These are phyloP conservation scores for Motacilla tschutschensis DNA, from an alignment of 2,113 vertebrate genomes.

Conservation along the genomic window DNA sequence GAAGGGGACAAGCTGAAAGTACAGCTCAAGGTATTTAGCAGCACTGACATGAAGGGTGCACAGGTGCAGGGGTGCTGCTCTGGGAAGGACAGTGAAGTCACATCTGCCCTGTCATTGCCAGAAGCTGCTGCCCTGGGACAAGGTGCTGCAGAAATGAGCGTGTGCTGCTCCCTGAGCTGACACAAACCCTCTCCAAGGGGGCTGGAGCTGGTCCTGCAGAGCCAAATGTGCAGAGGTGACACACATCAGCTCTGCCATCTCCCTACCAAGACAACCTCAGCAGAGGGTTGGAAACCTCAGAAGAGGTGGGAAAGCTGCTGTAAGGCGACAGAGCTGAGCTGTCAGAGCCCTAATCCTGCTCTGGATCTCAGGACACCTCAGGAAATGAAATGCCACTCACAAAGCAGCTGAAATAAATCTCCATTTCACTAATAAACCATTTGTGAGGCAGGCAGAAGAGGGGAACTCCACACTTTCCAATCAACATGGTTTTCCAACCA, in stretches of 20 bases:
- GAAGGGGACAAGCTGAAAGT: not conserved
- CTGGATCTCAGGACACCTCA: not conserved
- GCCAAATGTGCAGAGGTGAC: accelerated
- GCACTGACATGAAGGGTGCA: not conserved
- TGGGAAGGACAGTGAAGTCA: not conserved
- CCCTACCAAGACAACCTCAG: not conserved
- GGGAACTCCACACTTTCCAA: accelerated
- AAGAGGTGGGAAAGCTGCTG: not conserved
- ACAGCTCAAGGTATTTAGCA: not conserved
- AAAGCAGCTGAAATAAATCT: not conserved
- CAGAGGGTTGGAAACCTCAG: not conserved
- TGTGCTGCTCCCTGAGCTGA: not conserved
- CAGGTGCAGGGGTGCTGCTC: not conserved
- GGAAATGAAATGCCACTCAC: not conserved
- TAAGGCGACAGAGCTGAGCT: not conserved
- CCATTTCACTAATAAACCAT: not conserved
- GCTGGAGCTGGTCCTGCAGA: not conserved
- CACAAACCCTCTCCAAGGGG: not conserved
- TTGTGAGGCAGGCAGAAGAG: not conserved
- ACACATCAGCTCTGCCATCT: not conserved
- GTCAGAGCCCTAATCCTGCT: not conserved
- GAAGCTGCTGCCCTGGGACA: not conserved
- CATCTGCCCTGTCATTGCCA: not conserved
- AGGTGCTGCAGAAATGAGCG: not conserved
- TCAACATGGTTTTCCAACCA: not conserved